Conservation (phyloP, 2,888 invertebrate genomes). For the Spicauda simplicius region DNA sequence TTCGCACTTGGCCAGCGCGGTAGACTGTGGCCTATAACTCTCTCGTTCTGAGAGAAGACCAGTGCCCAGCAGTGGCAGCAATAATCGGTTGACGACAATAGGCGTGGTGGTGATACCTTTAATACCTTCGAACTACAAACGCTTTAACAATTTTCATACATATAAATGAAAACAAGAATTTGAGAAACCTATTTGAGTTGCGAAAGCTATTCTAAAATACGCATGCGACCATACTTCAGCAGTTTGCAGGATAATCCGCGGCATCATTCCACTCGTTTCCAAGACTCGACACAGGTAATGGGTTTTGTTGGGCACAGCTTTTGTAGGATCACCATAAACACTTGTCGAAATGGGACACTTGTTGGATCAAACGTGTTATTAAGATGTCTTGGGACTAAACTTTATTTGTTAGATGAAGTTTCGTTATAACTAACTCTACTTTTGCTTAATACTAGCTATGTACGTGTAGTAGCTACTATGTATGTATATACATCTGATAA, state of each 20-base stretch:
- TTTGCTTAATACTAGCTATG: background rate
- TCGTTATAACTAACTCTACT: background rate
- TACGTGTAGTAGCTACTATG: too few relatives aligned
- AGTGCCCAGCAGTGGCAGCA: too few relatives aligned
- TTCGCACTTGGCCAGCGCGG: too few relatives aligned
- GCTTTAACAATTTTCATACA: too few relatives aligned
- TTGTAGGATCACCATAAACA: slow-evolving; percentile 42
- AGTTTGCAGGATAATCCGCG: slow-evolving; percentile 42
- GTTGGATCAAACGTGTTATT: slow-evolving; percentile 3
- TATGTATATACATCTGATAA: too few relatives aligned
- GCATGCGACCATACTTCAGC: slow-evolving; percentile 17
- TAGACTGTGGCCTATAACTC: too few relatives aligned
- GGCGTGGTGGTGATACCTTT: too few relatives aligned
- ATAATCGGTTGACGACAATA: too few relatives aligned
- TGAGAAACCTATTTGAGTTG: background rate
- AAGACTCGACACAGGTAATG: slow-evolving; percentile 55
- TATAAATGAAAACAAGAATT: background rate
- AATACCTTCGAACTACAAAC: too few relatives aligned
- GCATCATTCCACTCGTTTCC: slow-evolving; percentile 46
- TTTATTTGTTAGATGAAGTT: background rate
- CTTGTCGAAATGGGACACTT: slow-evolving; percentile 7
- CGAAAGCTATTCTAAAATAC: background rate
- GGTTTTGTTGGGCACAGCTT: slow-evolving; percentile 56
- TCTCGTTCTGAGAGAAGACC: too few relatives aligned
- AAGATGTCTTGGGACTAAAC: background rate